Conservation (phyloP, 2,113 vertebrate species). For the Jaculus jaculus region DNA sequence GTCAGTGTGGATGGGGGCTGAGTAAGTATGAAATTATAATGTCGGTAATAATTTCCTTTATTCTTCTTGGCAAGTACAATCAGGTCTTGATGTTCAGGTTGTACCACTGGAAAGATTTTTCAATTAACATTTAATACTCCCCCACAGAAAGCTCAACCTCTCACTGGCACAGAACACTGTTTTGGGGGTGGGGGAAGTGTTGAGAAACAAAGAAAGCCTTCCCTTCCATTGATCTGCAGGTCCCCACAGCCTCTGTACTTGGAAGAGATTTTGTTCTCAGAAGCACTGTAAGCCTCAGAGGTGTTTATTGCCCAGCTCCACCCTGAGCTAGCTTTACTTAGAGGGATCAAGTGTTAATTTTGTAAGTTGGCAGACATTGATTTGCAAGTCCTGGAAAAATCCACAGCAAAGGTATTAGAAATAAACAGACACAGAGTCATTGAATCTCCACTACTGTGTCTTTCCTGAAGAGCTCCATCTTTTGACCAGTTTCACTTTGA, state of each 20-base stretch:
- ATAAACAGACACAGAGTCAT: neutral
- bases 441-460: neutral
- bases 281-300: neutral
- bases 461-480: neutral
- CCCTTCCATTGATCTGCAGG: neutral
- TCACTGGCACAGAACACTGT: slow-evolving; percentile 34
- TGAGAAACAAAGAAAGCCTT: neutral
- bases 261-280: neutral
- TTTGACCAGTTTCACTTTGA: neutral
- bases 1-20: neutral
- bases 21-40: slow-evolving; percentile 58
- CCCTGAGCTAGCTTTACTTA: neutral
- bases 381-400: slow-evolving; percentile 34
- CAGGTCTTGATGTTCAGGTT: slow-evolving; percentile 47
- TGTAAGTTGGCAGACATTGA: neutral
- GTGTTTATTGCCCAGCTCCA: neutral
- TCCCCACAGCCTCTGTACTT: neutral
- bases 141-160: slow-evolving; percentile 5
- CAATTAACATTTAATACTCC: slow-evolving; percentile 65
- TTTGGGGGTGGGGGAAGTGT: neutral
- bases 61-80: slow-evolving; percentile 65
- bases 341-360: neutral
- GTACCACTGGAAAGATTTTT: slow-evolving; percentile 44
- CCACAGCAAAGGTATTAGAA: neutral
- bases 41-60: slow-evolving; percentile 56